phyloP scores from a whole-genome alignment of 2,797 vertebrate species.

The Denticeps clupeoides region DNA sequence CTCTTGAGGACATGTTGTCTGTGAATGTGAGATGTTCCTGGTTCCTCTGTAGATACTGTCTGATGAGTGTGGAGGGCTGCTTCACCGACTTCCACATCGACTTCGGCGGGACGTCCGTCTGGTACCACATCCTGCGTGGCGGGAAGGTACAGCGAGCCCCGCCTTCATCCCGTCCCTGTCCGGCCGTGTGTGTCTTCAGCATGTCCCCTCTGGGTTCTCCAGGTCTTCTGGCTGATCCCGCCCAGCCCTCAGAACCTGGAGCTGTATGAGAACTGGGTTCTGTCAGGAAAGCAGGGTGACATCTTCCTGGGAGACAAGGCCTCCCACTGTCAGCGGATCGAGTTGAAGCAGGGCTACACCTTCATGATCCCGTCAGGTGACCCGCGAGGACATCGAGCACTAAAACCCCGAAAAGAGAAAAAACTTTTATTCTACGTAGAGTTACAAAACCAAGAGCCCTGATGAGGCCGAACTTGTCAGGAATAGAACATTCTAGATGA shows the following conservation, averaged over 20 bases:
- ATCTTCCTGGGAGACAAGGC: conserved; percentile 94
- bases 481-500: no score
- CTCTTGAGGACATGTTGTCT: not conserved
- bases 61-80: conserved; percentile 97
- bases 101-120: conserved; percentile 94
- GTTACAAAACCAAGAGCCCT: no score
- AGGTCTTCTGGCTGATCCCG: conserved; percentile 97
- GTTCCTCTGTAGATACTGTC: conserved; percentile 70
- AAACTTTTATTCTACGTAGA: no score
- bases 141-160: conserved; percentile 69
- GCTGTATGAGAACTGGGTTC: conserved; percentile 96
- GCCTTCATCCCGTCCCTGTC: not conserved
- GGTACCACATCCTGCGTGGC: conserved; percentile 94
- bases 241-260: conserved; percentile 90
- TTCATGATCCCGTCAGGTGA: conserved; percentile 96
- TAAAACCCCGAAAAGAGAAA: no score
- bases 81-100: conserved; percentile 98
- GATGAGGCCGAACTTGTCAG: no score
- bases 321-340: conserved; percentile 83
- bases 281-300: conserved; percentile 96
- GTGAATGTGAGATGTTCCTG: not conserved
- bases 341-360: conserved; percentile 89
- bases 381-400: not conserved
- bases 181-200: not conserved
- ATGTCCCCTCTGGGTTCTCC: no score